phyloP scores from a whole-genome alignment of 2,888 invertebrate genomes.

The Gasteruption jaculator region DNA sequence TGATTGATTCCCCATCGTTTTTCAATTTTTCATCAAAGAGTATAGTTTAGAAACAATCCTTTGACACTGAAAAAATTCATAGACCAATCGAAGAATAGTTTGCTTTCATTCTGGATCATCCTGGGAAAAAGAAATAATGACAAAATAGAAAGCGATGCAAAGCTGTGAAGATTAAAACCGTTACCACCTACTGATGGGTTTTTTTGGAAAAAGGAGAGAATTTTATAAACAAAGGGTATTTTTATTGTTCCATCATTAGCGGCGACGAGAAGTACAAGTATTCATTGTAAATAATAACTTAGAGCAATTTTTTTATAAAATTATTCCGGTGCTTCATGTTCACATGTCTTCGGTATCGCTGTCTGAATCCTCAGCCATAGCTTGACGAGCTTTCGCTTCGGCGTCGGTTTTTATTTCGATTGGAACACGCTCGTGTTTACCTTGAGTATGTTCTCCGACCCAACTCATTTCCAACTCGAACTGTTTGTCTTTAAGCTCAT shows the following conservation, averaged over 20 bases:
- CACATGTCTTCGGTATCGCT: conserved; percentile 76
- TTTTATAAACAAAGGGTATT: conserved; percentile 19
- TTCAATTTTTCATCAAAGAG: too few species aligned
- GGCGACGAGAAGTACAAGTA: conserved; percentile 1
- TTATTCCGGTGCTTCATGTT: conserved; percentile 29
- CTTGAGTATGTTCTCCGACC: conserved; percentile 79
- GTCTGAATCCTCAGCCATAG: conserved; percentile 82
- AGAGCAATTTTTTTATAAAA: conserved; percentile 30
- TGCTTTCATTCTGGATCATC: too few species aligned
- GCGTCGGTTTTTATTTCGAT: conserved; percentile 71
- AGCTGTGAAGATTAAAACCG: too few species aligned
- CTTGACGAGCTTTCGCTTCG: conserved; percentile 85
- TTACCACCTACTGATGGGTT: too few species aligned
- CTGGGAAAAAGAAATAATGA: too few species aligned
- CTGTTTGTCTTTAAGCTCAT: conserved; percentile 92
- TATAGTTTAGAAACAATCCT: too few species aligned
- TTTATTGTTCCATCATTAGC: conserved; percentile 15
- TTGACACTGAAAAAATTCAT: too few species aligned
- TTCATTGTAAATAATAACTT: conserved; percentile 25
- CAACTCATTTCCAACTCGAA: conserved; percentile 95
- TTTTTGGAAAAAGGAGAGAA: background rate
- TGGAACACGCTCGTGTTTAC: conserved; percentile 79
- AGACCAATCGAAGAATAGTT: too few species aligned
- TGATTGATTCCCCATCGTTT: too few species aligned
- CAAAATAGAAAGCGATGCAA: too few species aligned